These are phyloP conservation scores for Fratercula arctica DNA, from an alignment of 2,797 vertebrate species.

Conservation along the genomic window DNA sequence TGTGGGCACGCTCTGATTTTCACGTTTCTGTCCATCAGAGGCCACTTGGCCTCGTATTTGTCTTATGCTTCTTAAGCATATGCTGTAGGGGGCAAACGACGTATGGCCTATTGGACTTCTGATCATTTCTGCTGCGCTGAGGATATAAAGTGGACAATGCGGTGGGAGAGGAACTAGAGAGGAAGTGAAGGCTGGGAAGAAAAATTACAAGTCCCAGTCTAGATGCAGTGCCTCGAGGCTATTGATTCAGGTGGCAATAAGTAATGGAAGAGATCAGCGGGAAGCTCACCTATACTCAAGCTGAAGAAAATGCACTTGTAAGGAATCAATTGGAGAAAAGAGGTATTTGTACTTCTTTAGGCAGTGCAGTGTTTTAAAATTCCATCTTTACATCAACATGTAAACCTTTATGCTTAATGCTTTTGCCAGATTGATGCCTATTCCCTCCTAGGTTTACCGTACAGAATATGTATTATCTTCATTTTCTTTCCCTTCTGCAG, in stretches of 20 bases:
- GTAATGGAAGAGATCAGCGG: background rate
- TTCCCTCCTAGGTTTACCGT: background rate
- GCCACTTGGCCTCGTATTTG: background rate
- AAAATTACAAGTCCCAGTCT: background rate
- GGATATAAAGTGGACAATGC: accelerated
- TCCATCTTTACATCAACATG: background rate
- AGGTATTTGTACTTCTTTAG: background rate
- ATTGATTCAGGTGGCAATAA: background rate
- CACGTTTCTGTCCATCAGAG: background rate
- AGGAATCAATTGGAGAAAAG: background rate
- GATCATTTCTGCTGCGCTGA: background rate
- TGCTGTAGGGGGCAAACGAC: background rate
- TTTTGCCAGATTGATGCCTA: background rate
- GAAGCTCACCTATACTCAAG: background rate
- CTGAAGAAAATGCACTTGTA: background rate
- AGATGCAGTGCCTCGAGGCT: background rate
- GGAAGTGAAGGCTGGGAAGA: background rate
- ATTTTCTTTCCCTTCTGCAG: background rate
- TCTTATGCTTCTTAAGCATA: background rate
- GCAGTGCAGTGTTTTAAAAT: background rate
- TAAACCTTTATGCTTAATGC: background rate
- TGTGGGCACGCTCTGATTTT: background rate
- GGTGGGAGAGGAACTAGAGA: background rate
- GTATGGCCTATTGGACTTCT: background rate
- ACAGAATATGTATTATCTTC: background rate